Conservation (phyloP, 2,888 invertebrate genomes). For the Emesis russula region DNA sequence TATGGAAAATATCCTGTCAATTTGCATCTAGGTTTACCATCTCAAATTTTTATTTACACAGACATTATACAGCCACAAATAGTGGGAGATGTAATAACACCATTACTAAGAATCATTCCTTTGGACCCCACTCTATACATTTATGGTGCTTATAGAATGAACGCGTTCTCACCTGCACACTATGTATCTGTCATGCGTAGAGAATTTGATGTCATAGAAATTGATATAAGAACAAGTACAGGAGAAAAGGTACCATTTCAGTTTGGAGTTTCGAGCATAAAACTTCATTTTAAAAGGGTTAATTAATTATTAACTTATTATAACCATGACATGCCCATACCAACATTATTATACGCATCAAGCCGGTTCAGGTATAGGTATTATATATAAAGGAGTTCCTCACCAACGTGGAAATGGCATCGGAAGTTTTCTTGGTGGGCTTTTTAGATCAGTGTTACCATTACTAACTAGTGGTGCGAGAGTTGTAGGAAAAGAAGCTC, state of each 20-base stretch:
- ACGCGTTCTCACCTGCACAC: conserved; percentile 81
- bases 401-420: too few relatives aligned
- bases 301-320: not conserved
- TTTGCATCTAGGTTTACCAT: conserved; percentile 72
- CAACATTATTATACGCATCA: too few relatives aligned
- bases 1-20: conserved; percentile 76
- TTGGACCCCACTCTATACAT: conserved; percentile 5
- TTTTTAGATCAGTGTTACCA: conserved; percentile 9
- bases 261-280: conserved; percentile 86
- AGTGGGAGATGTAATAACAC: conserved; percentile 37
- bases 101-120: not conserved
- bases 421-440: too few relatives aligned
- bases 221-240: conserved; percentile 89
- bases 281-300: conserved; percentile 82
- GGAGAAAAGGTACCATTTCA: conserved; percentile 87
- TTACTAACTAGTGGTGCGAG: conserved; percentile 56
- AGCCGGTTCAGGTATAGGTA: too few relatives aligned
- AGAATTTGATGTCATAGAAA: conserved; percentile 88
- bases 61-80: conserved; percentile 59
- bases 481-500: conserved; percentile 34
- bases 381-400: too few relatives aligned
- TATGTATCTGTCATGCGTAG: conserved; percentile 87
- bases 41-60: conserved; percentile 67
- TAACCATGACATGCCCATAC: conserved; percentile 25
- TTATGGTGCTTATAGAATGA: conserved; percentile 74